Base-by-base conservation (phyloP, 2,113 vertebrate species). In the Sula dactylatra region DNA sequence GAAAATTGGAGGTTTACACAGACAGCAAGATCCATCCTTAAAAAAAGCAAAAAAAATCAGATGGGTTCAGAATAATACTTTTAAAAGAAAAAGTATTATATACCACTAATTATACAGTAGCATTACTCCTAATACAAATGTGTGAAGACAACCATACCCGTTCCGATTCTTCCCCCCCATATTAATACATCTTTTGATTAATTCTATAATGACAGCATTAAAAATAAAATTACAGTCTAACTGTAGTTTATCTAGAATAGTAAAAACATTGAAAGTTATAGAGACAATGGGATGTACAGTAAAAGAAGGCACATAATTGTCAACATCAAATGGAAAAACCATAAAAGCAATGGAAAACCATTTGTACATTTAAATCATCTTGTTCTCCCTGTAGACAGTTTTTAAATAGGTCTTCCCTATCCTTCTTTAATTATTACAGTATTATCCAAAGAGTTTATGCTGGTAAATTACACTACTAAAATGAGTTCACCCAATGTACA, bases 111-210 rank as follows among this genome's bases (percentile, higher is more conserved):
- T 40, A 88, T 69, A 71, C 67, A 97, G 76, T 81, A 85, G 24
- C 77, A 93, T 93, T 97, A 64, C 44, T 88, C 38, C 79, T 94
- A 97, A 96, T 95, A 91, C 54, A 95, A 91, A 94, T 90, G 24
- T 84, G 67, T 72, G 87, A 90, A 97, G 70, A 95, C 25, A 67
- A 93, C 44, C 71, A 86, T 77, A 58, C 34, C 29, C 50, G 89
- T 47, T 80, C 36, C 88, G 38, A 70, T 88, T 95, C 54, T 92
- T 80, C 38, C 15, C 40, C 40, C 73, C 7, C 59, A 94, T 85
- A 65, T 91, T 93, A 97, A 95, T 94, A 42, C 12, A 93, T 83
- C 36, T 96, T 82, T 84, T 69, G 42, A 77, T 73, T 74, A 42
- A 55, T 74, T 82, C 50, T n/a, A 45, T 44, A 86, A 34, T 76